Evolutionary conservation across 1,140 invertebrate species (phyloP).

Genomic region (Colletes gigas): DNA sequence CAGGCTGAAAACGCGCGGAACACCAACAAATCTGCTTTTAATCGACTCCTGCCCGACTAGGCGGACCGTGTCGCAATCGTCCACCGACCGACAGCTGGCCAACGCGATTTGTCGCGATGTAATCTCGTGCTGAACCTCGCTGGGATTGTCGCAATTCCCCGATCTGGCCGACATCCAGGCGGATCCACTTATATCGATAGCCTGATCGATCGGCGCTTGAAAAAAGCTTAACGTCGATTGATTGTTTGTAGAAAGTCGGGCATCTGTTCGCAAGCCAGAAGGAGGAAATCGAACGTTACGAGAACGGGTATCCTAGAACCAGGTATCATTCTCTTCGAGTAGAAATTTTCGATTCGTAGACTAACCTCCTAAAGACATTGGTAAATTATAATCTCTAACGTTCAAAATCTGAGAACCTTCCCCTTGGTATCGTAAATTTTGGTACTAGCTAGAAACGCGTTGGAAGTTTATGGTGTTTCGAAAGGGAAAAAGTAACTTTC

Average conservation of each 20-base stretch:
- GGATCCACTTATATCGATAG: constrained; percentile 4
- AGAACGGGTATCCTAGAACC: no score
- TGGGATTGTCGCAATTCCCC: constrained; percentile 39
- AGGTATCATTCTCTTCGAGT: no score
- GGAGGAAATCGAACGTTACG: background rate
- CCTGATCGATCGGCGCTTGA: background rate
- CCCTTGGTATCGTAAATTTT: no score
- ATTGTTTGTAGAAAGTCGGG: background rate
- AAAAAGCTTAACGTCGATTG: background rate
- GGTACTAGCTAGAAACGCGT: no score
- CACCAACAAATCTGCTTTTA: constrained; percentile 46
- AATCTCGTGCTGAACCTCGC: constrained; percentile 25
- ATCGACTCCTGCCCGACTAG: constrained; percentile 20
- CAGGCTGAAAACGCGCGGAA: constrained; percentile 44
- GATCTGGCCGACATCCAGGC: constrained; percentile 4
- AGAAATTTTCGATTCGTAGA: no score
- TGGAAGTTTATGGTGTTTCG: no score
- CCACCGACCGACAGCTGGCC: constrained; percentile 8
- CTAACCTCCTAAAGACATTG: no score
- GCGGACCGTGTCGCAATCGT: constrained; percentile 31
- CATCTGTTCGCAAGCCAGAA: background rate
- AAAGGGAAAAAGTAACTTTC: no score
- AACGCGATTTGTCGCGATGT: constrained; percentile 44
- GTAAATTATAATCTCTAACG: no score
- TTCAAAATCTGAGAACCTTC: no score